Percentiles rank a stretch among this genome's conserved stretches.
These are phyloP conservation scores for Aphis gossypii DNA, from an alignment of 1,140 invertebrate genomes.

Conservation along the genomic window DNA sequence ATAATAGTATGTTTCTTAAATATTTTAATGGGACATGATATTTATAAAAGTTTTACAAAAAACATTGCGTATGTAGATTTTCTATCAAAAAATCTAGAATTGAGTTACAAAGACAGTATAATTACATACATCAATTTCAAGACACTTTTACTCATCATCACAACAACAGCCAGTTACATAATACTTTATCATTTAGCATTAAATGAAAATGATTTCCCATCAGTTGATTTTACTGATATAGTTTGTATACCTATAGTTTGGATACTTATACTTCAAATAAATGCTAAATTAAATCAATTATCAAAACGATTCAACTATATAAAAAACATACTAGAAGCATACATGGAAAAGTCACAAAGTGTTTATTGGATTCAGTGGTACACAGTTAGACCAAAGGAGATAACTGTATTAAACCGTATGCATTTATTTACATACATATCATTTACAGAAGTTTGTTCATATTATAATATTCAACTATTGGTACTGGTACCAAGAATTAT, in stretches of 20 bases:
- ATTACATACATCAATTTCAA: slow-evolving; percentile 16
- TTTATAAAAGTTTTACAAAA: slow-evolving; percentile 37
- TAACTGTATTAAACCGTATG: slow-evolving; percentile 44
- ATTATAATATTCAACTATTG: slow-evolving; percentile 55
- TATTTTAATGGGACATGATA: slow-evolving; percentile 23
- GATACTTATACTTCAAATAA: slow-evolving; percentile 54
- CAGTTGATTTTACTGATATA: slow-evolving; percentile 41
- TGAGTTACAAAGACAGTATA: slow-evolving; percentile 44
- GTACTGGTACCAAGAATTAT: slow-evolving; percentile 51
- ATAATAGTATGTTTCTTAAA: slow-evolving; percentile 43
- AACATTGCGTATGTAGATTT: slow-evolving; percentile 24
- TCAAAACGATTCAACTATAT: slow-evolving; percentile 46
- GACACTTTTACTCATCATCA: not conserved
- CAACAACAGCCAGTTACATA: not conserved
- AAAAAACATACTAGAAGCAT: slow-evolving; percentile 44
- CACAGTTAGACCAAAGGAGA: slow-evolving; percentile 37
- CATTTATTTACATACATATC: slow-evolving; percentile 55
- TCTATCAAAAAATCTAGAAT: slow-evolving; percentile 29
- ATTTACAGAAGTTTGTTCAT: slow-evolving; percentile 40
- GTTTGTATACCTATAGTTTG: slow-evolving; percentile 55
- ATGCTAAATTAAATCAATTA: slow-evolving; percentile 54
- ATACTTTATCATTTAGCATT: slow-evolving; percentile 47
- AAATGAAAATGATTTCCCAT: slow-evolving; percentile 41
- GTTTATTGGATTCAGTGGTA: slow-evolving; percentile 44
- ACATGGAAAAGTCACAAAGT: not conserved